Conservation (phyloP, 2,113 vertebrate species). For the Macroglossus sobrinus region DNA sequence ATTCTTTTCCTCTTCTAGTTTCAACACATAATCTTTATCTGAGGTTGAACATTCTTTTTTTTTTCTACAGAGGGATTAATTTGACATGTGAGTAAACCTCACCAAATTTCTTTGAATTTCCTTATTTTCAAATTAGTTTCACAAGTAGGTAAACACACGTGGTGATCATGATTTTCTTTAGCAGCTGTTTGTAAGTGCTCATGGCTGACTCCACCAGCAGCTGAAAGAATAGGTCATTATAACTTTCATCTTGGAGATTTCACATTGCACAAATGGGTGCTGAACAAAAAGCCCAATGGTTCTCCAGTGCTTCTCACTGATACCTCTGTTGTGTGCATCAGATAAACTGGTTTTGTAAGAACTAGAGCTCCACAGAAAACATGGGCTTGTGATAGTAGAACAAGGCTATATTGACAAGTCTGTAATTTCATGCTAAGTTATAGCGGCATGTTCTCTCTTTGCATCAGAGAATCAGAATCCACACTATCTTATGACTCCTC, state of each 20-base stretch:
- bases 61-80: neutral
- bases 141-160: neutral
- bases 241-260: neutral
- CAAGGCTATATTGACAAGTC: neutral
- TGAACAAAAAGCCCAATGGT: neutral
- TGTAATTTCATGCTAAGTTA: neutral
- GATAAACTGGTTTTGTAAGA: neutral
- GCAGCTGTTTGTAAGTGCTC: neutral
- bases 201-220: neutral
- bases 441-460: neutral
- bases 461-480: neutral
- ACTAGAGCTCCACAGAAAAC: neutral
- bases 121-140: neutral
- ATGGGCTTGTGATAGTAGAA: neutral
- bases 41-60: neutral
- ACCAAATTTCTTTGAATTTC: neutral
- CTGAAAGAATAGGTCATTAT: neutral
- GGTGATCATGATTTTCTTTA: neutral
- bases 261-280: neutral
- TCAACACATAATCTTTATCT: neutral
- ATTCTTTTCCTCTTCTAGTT: neutral
- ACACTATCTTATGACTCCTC: neutral
- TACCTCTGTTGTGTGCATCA: neutral
- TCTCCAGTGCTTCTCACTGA: neutral
- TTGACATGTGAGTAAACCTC: neutral